Evolutionary conservation across 2,113 vertebrate genomes (phyloP), one percentile per base, ranked within the genome.

Genomic region (Lutjanus erythropterus): DNA sequence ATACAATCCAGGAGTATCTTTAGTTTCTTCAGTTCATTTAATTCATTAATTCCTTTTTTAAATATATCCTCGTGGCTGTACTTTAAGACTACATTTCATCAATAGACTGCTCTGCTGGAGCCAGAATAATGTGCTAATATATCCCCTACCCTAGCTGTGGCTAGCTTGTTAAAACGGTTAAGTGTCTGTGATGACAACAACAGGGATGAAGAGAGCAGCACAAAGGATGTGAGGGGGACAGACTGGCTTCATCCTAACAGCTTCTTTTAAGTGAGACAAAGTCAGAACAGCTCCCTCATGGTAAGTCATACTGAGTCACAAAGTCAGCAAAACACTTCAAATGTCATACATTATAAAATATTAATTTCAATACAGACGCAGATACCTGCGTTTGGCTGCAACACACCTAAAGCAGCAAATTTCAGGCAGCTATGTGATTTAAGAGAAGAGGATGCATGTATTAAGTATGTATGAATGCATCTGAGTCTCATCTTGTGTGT

Each of bases 401-500:
- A 11, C 2, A n/a, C 12, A 80, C 25, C 31, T 10, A 44, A 10
- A 31, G 53, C 16, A 15, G 33, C 9, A 74, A 58, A 68, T 27
- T 33, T 70, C 23, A 15, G 16, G 18, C 25, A 69, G 33, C 29
- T 60, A 10, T 33, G 44, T 42, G 25, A 14, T 53, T 12, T 49
- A 18, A 46, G 29, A 29, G 39, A 39, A n/a, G 50, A 59, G 21
- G 33, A 41, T 53, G 31, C 42, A 19, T 70, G 39, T 55, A 16
- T 69, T 59, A 64, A 67, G 56, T 75, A 65, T 58, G 68, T 39
- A 60, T 69, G 37, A 50, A 71, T 19, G 56, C 27, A 42, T 75
- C 31, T 29, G 35, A 41, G 14, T 41, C 56, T 58, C 52, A 12
- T 19, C 50, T 14, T 27, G 61, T 50, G 44, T 58, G n/a, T 25